Conservation (phyloP, 2,888 invertebrate genomes). For the Deroplatys truncata region DNA sequence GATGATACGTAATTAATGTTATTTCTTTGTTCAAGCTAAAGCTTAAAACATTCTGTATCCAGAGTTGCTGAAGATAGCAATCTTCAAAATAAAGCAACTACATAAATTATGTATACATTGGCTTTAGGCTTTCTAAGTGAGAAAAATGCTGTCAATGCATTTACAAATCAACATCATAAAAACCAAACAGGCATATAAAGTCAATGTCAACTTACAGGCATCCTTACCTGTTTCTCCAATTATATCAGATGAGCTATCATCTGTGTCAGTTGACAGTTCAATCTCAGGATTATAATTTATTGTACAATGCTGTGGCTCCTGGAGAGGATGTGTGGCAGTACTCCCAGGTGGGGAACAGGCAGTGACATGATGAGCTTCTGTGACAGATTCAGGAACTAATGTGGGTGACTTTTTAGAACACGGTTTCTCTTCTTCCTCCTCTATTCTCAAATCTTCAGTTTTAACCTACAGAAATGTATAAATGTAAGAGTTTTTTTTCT, state of each 20-base stretch:
- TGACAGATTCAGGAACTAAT: not conserved
- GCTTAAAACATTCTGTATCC: too few relatives aligned
- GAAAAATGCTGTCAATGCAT: too few relatives aligned
- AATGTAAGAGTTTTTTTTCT: not conserved
- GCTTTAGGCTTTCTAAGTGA: too few relatives aligned
- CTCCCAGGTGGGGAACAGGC: constrained; percentile 23
- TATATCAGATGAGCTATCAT: constrained; percentile 46
- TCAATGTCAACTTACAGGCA: not conserved
- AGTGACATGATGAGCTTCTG: constrained; percentile 4
- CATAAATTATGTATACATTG: too few relatives aligned
- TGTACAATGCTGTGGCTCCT: not conserved
- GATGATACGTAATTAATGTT: too few relatives aligned
- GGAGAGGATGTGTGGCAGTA: not conserved
- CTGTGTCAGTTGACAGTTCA: constrained; percentile 67
- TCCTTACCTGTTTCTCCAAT: constrained; percentile 17
- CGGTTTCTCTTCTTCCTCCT: constrained; percentile 8
- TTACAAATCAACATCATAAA: too few relatives aligned
- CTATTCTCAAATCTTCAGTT: constrained; percentile 6
- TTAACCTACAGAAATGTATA: constrained; percentile 8
- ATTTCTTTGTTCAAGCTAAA: too few relatives aligned
- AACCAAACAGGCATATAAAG: too few relatives aligned
- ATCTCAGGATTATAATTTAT: constrained; percentile 53
- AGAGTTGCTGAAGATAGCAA: too few relatives aligned
- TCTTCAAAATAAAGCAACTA: too few relatives aligned
- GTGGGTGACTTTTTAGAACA: constrained; percentile 3